Evolutionary conservation across 2,113 vertebrate species (phyloP).

Genomic region (Pantherophis guttatus): DNA sequence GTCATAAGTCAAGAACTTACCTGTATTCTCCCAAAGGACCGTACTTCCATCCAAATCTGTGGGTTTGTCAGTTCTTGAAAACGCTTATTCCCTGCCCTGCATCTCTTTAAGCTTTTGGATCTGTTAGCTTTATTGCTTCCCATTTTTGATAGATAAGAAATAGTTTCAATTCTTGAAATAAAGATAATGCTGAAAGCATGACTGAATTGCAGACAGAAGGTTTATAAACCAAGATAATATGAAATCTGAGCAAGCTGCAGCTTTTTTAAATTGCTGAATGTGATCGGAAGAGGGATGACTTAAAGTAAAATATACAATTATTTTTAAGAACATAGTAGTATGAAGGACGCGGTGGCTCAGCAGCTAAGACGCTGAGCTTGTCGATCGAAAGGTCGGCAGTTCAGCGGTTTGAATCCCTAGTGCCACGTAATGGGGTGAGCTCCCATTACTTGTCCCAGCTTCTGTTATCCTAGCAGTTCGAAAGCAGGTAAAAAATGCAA

Average conservation of each 20-base stretch:
- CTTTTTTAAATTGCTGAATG: background rate
- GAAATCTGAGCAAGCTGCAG: background rate
- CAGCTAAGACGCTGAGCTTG: too few relatives aligned
- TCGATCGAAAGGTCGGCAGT: too few relatives aligned
- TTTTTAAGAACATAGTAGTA: background rate
- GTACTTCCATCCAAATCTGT: slow-evolving; percentile 27
- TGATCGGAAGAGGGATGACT: background rate
- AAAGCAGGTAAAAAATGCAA: too few relatives aligned
- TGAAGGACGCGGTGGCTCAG: too few relatives aligned
- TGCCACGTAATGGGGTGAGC: too few relatives aligned
- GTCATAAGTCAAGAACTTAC: background rate
- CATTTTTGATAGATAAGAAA: background rate
- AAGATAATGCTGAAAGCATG: background rate
- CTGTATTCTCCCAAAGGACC: background rate
- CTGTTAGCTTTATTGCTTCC: background rate
- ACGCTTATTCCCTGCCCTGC: background rate
- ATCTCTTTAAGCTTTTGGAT: background rate
- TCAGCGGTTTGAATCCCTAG: too few relatives aligned
- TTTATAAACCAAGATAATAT: background rate
- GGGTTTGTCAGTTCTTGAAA: slow-evolving; percentile 3
- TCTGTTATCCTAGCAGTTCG: too few relatives aligned
- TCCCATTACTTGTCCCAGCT: too few relatives aligned
- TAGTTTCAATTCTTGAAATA: background rate
- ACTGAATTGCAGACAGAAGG: background rate
- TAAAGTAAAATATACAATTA: background rate